phyloP scores from a whole-genome alignment of 2,113 vertebrate species.

The Apeltes quadracus region DNA sequence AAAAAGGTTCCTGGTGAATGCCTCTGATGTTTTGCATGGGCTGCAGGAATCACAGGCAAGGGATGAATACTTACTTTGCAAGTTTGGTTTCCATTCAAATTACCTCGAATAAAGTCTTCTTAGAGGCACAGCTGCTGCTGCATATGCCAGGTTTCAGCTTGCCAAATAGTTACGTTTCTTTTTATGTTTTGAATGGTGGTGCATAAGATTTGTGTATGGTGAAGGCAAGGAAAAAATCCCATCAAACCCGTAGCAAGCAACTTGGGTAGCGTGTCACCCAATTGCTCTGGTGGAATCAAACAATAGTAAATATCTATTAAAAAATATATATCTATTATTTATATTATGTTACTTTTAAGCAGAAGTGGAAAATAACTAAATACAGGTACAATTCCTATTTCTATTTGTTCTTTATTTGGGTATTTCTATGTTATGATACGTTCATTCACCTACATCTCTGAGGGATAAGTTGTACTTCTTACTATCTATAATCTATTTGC shows the following conservation, averaged over 20 bases:
- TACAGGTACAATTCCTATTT: no score
- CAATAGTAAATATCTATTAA: not conserved
- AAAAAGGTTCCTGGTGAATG: slow-evolving; percentile 16
- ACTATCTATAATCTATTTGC: no score
- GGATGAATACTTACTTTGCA: slow-evolving; percentile 62
- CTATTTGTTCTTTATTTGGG: no score
- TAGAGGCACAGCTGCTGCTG: not conserved
- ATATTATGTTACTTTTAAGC: no score
- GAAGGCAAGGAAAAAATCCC: not conserved
- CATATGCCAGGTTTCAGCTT: not conserved
- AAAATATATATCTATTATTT: not conserved
- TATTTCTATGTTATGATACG: no score
- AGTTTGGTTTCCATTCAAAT: slow-evolving; percentile 76
- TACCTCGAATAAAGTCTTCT: slow-evolving; percentile 30
- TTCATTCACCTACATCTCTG: no score
- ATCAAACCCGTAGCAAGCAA: not conserved
- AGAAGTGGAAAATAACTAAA: no score
- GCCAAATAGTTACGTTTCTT: not conserved
- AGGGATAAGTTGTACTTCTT: no score
- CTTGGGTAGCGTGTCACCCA: not conserved
- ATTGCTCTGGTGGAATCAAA: not conserved
- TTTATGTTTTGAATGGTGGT: not conserved
- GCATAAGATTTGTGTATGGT: not conserved
- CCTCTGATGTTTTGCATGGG: slow-evolving; percentile 70
- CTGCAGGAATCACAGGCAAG: slow-evolving; percentile 45